Evolutionary conservation across 1,140 invertebrate species (phyloP).

Genomic region (Drosophila nigrodunni): DNA sequence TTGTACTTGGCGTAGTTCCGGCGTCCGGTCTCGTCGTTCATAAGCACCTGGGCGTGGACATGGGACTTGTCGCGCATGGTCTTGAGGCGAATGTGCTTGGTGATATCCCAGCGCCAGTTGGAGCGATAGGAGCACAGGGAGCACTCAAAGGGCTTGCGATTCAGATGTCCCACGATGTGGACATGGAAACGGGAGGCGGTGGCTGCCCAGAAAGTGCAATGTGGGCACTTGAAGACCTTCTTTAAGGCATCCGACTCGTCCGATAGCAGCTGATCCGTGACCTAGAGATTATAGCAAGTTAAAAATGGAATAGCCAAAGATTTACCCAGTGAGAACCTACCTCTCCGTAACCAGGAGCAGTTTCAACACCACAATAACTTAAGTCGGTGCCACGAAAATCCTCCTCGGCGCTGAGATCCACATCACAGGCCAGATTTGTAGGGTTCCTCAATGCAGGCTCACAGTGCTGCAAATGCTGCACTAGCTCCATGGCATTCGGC

Average conservation of each 20-base stretch:
- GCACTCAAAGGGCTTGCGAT: constrained; percentile 97
- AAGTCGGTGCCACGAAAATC: constrained; percentile 57
- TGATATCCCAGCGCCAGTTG: constrained; percentile 98
- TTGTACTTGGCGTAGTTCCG: constrained; percentile 97
- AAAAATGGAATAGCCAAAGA: not conserved
- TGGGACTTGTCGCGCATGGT: constrained; percentile 92
- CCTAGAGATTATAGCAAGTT: constrained; percentile 34
- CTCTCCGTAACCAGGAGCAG: constrained; percentile 85
- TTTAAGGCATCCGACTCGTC: constrained; percentile 84
- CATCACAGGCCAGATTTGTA: constrained; percentile 34
- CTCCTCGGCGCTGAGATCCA: constrained; percentile 46
- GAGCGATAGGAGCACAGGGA: constrained; percentile 96
- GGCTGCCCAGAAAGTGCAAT: constrained; percentile 95
- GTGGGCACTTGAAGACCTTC: constrained; percentile 94
- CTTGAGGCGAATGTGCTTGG: constrained; percentile 96
- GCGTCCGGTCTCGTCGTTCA: constrained; percentile 95
- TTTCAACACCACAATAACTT: constrained; percentile 85
- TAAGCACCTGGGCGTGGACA: constrained; percentile 90
- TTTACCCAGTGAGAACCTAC: constrained; percentile 58
- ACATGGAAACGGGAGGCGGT: constrained; percentile 96
- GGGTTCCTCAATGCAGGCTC: constrained; percentile 29
- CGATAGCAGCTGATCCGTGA: constrained; percentile 76
- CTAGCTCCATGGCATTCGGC: constrained; percentile 66
- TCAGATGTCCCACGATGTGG: constrained; percentile 95
- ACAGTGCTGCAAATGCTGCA: constrained; percentile 52